phyloP scores from a whole-genome alignment of 2,113 vertebrate genomes.

The Anarrhichthys ocellatus region DNA sequence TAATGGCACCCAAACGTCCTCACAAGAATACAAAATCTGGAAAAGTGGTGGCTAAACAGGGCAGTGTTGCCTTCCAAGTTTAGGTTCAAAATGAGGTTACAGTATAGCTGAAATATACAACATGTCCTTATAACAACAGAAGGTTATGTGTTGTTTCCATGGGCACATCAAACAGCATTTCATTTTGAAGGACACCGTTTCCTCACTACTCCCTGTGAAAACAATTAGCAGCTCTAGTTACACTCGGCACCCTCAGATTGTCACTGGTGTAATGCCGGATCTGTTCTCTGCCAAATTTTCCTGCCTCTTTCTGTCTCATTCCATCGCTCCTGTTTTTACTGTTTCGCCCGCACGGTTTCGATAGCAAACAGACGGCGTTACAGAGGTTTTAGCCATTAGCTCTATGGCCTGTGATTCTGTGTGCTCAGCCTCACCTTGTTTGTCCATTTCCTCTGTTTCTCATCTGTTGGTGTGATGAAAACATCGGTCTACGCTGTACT shows the following conservation, averaged over 20 bases:
- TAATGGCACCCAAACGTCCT: constrained; percentile 21
- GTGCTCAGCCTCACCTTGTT: constrained; percentile 59
- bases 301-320: constrained; percentile 46
- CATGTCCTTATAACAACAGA: constrained; percentile 35
- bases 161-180: constrained; percentile 46
- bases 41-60: background rate
- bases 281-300: constrained; percentile 56
- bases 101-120: constrained; percentile 35
- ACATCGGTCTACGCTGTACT: constrained; percentile 26
- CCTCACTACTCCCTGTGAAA: constrained; percentile 72
- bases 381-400: constrained; percentile 70
- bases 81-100: constrained; percentile 15
- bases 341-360: constrained; percentile 47
- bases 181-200: constrained; percentile 67
- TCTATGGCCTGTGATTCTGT: constrained; percentile 23
- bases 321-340: constrained; percentile 22
- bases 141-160: constrained; percentile 43
- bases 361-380: constrained; percentile 60
- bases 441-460: constrained; percentile 64
- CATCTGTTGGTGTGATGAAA: constrained; percentile 55
- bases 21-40: background rate
- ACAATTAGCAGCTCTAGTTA: constrained; percentile 74
- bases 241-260: constrained; percentile 51
- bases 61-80: background rate
- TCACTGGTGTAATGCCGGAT: constrained; percentile 75